Conservation (phyloP, 2,113 vertebrate genomes). For the Cinclus mexicanus region DNA sequence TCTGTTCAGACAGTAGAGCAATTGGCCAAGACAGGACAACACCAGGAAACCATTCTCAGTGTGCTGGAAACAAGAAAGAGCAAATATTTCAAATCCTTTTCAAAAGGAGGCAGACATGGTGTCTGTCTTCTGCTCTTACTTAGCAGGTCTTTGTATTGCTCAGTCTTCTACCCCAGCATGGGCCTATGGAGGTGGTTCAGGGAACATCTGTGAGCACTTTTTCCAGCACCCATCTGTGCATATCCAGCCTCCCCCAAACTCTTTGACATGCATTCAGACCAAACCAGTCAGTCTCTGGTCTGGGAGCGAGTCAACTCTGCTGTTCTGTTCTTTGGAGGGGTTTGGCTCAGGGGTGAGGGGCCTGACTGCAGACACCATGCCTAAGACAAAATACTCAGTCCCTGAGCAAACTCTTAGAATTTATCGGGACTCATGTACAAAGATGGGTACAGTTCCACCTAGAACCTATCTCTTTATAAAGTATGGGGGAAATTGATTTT, state of each 20-base stretch:
- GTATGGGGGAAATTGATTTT: not conserved
- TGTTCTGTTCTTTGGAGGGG: not conserved
- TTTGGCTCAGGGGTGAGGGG: not conserved
- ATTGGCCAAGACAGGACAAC: not conserved
- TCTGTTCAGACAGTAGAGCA: not conserved
- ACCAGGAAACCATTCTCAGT: not conserved
- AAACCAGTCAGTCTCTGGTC: not conserved
- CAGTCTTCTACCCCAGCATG: not conserved
- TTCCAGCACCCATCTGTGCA: not conserved
- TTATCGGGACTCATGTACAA: accelerated
- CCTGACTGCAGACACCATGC: not conserved
- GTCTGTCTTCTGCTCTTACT: not conserved
- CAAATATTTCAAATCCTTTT: not conserved
- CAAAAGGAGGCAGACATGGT: not conserved
- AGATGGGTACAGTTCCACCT: not conserved
- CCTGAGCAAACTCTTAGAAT: not conserved
- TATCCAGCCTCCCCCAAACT: not conserved
- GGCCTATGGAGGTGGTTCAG: not conserved
- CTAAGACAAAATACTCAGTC: not conserved
- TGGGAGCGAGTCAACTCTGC: not conserved
- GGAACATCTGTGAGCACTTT: not conserved
- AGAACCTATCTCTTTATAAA: not conserved
- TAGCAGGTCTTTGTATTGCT: not conserved
- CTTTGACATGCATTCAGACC: not conserved
- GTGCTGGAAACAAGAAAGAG: not conserved